These are phyloP conservation scores for Pseudopipra pipra DNA, from an alignment of 2,113 vertebrate species.

Conservation along the genomic window DNA sequence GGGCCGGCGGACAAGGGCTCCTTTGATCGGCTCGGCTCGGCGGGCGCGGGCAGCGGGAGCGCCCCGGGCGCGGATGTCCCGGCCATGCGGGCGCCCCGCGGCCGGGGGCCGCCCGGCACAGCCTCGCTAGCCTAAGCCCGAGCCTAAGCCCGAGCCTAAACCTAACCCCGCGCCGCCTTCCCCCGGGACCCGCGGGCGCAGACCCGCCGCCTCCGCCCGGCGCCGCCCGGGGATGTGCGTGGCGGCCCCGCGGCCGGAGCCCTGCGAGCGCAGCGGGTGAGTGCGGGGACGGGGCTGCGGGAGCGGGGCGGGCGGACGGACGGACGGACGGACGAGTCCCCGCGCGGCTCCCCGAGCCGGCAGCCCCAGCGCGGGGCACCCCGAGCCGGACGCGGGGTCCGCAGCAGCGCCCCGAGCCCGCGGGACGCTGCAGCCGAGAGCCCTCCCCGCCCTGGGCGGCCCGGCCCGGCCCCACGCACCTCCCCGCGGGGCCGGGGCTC, in stretches of 20 bases:
- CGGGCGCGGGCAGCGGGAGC: neutral
- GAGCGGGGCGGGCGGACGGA: neutral
- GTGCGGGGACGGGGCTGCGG: constrained; percentile 12
- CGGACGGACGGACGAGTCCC: neutral
- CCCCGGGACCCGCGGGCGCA: neutral
- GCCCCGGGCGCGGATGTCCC: neutral
- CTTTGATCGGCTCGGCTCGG: neutral
- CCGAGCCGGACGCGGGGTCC: neutral
- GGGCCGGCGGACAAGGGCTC: neutral
- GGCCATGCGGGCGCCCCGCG: neutral
- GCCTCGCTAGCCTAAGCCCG: neutral
- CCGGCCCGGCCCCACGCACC: neutral
- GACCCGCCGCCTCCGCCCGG: neutral
- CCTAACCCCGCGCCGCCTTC: neutral
- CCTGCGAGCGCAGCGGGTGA: constrained; percentile 78
- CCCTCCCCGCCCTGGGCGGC: neutral
- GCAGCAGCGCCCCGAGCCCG: neutral
- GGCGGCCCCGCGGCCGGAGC: constrained; percentile 74
- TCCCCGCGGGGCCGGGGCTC: neutral
- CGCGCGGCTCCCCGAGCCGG: neutral
- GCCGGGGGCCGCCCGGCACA: neutral
- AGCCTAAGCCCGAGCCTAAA: neutral
- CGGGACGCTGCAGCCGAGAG: neutral
- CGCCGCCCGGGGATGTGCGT: constrained; percentile 74
- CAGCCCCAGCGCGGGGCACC: neutral